A percentile compares a stretch with the other conserved stretches of the same genome.
Evolutionary conservation across 2,888 invertebrate genomes (phyloP).

Genomic region (Chrysomela aeneicollis): DNA sequence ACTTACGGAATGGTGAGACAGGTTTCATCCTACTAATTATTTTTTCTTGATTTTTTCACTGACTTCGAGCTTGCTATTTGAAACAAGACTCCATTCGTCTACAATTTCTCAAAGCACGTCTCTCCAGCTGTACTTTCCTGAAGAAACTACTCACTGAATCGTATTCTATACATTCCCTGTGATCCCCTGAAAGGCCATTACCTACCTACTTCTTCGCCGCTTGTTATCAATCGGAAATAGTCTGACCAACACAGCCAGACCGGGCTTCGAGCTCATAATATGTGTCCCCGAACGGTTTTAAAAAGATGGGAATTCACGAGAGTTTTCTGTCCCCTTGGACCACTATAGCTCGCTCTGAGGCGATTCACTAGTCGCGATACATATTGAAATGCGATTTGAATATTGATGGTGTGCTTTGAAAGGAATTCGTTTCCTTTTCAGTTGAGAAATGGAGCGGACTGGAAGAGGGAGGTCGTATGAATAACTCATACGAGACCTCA

Average conservation of each 20-base stretch:
- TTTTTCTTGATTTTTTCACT: no score
- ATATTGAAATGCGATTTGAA: constrained; percentile 29
- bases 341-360: constrained; percentile 31
- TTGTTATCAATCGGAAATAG: background rate
- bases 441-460: background rate
- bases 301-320: constrained; percentile 38
- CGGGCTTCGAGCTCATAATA: constrained; percentile 23
- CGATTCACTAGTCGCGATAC: constrained; percentile 33
- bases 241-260: constrained; percentile 1
- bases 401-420: constrained; percentile 11
- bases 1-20: no score
- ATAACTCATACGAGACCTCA: background rate
- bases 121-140: no score
- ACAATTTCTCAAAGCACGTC: no score
- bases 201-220: background rate
- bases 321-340: constrained; percentile 28
- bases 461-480: background rate
- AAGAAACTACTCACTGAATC: no score
- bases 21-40: no score
- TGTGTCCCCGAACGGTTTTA: constrained; percentile 35
- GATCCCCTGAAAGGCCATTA: no score
- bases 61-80: no score
- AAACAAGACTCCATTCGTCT: no score
- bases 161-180: no score
- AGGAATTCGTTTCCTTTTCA: background rate